Base-by-base conservation (phyloP, 2,797 vertebrate genomes). In the Enteromius trimaculatus region DNA sequence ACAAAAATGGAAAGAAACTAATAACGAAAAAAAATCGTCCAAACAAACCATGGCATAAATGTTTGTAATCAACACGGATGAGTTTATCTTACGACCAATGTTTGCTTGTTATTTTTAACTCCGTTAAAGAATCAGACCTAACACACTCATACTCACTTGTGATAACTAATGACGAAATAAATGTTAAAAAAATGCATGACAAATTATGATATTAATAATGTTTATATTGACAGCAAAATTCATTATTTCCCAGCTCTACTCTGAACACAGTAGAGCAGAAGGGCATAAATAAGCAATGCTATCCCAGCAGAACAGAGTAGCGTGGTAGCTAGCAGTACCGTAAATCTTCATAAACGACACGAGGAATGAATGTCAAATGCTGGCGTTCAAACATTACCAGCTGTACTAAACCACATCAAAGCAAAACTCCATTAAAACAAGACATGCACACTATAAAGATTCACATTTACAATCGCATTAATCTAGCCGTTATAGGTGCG, bases 401-500 rank as follows among this genome's bases (percentile, higher is more conserved):
- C 72, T 75, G 51, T 42, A 76, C 34, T 76, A 58, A 58, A 76
- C 34, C 74, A 76, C 74, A 58, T 75, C 49, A 76, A 58, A 76
- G 74, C 7, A 39, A 39, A 42, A 39, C 37, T 53, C 44, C 53
- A 66, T 75, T 70, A 83, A 78, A 77, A 82, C 68, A 88, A 88
- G 86, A 91, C 81, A 86, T 88, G 91, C 23, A 81, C 39, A 29
- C n/a, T 34, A 47, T 79, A 78, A 5, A 83, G 83, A 89, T 87
- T 62, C 75, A 79, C 87, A 88, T 91, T 92, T 89, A 90, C 86
- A 75, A 5, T 2, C 81, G 86, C 88, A 91, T 91, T 89, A 92
- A 92, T 88, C 87, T 86, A 51, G 86, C 34, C 85, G 86, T 88
- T 90, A 88, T 92, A 91, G 88, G 55, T 70, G 72, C 60, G 79